Evolutionary conservation across 2,113 vertebrate genomes (phyloP).

Genomic region (Saimiri boliviensis): DNA sequence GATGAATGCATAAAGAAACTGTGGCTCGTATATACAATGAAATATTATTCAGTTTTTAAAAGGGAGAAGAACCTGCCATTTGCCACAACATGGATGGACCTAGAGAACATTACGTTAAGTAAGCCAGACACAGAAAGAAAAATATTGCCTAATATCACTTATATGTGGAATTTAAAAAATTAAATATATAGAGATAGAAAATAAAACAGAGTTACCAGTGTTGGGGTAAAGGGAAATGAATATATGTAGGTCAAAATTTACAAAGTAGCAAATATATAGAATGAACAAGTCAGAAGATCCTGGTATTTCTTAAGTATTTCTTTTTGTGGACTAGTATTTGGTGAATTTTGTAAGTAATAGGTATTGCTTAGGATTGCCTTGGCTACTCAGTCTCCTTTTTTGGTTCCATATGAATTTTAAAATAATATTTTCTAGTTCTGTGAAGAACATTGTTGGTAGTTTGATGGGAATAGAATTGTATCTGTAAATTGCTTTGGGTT

Average conservation of each 20-base stretch:
- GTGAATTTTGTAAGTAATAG: not conserved
- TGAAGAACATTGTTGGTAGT: too few species aligned
- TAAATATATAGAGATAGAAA: not conserved
- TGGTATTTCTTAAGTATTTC: not conserved
- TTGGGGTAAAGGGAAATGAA: not conserved
- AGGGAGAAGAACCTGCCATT: not conserved
- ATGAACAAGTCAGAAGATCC: not conserved
- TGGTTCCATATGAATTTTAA: too few species aligned
- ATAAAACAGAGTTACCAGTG: not conserved
- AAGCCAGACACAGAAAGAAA: not conserved
- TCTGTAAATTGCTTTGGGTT: too few species aligned
- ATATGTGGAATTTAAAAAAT: not conserved
- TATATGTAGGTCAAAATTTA: not conserved
- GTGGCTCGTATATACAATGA: not conserved
- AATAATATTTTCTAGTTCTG: too few species aligned
- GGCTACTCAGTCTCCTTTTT: too few species aligned
- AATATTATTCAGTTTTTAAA: not conserved
- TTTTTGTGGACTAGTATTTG: not conserved
- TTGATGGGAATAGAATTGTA: too few species aligned
- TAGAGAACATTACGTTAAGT: not conserved
- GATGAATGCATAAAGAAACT: not conserved
- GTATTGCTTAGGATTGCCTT: not conserved
- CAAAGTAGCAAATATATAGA: not conserved
- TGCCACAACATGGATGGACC: not conserved
- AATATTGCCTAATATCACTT: not conserved